These are phyloP conservation scores for Cerastis leucographa DNA, from an alignment of 2,888 invertebrate genomes.

Conservation along the genomic window DNA sequence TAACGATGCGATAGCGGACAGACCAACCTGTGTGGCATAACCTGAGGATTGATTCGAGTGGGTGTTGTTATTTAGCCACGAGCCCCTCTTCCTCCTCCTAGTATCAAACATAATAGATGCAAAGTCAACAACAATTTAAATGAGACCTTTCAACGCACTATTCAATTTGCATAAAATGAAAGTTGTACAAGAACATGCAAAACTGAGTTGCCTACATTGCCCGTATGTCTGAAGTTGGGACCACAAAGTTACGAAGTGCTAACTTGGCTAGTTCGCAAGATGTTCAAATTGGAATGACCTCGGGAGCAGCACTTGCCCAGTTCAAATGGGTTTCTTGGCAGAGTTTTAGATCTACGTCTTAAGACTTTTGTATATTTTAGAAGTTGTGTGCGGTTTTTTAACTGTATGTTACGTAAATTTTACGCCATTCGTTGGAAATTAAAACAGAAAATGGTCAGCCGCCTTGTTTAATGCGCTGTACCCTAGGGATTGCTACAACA, in stretches of 20 bases:
- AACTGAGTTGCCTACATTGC: conserved; percentile 53
- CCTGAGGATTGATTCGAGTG: too few relatives aligned
- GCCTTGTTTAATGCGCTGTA: not conserved
- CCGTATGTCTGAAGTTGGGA: conserved; percentile 61
- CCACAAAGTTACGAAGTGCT: conserved; percentile 61
- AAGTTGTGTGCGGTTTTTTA: conserved; percentile 31
- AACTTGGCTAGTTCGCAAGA: conserved; percentile 65
- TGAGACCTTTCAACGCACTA: conserved; percentile 53
- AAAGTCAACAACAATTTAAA: conserved; percentile 54
- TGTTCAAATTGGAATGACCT: conserved; percentile 70
- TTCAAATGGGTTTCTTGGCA: conserved; percentile 35
- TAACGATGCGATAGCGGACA: too few relatives aligned
- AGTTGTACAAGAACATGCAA: conserved; percentile 48
- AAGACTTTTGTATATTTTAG: conserved; percentile 52
- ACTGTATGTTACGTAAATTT: conserved; percentile 13
- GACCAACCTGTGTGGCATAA: too few relatives aligned
- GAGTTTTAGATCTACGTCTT: conserved; percentile 57
- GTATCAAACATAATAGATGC: conserved; percentile 9
- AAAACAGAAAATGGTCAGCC: not conserved
- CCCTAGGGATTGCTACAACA: not conserved
- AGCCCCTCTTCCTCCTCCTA: too few relatives aligned
- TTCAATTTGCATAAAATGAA: conserved; percentile 63
- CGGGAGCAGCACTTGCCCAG: conserved; percentile 63
- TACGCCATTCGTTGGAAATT: not conserved
- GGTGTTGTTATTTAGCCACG: too few relatives aligned